These are phyloP conservation scores for Callorhinus ursinus DNA, from an alignment of 2,113 vertebrate species.

Conservation along the genomic window DNA sequence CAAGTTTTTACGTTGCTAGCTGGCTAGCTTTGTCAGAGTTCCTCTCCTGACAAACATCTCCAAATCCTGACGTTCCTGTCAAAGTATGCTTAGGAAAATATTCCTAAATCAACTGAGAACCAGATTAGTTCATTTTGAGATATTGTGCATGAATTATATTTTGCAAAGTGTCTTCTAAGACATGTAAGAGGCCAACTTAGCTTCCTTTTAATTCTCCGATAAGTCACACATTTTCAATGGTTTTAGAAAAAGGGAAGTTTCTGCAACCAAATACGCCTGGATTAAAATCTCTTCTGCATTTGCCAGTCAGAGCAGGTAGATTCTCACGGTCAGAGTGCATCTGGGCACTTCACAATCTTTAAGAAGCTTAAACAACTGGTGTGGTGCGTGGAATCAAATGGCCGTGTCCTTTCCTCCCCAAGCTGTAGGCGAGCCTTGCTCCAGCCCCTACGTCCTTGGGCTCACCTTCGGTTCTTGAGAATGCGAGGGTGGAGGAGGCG, in stretches of 20 bases:
- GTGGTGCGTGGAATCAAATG: neutral
- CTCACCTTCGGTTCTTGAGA: neutral
- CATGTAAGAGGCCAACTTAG: neutral
- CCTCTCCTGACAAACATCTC: neutral
- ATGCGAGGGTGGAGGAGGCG: neutral
- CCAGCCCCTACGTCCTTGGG: neutral
- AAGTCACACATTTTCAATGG: slow-evolving; percentile 30
- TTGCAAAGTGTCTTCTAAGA: slow-evolving; percentile 52
- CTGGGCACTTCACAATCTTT: neutral
- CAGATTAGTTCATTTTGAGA: slow-evolving; percentile 31
- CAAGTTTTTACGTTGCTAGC: neutral
- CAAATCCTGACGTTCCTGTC: neutral
- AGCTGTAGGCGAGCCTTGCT: neutral
- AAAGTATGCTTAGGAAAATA: neutral
- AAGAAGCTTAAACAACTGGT: neutral
- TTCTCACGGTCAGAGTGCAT: neutral
- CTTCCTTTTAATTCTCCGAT: slow-evolving; percentile 45
- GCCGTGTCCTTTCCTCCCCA: neutral
- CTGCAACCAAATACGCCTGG: neutral
- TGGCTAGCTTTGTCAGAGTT: neutral
- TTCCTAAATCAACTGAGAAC: slow-evolving; percentile 16
- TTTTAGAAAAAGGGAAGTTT: slow-evolving; percentile 48
- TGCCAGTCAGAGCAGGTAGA: neutral
- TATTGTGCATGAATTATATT: neutral
- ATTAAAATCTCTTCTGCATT: slow-evolving; percentile 52